Percentiles rank a stretch among this genome's conserved stretches.
These are phyloP conservation scores for Machaerirhynchus nigripectus DNA, from an alignment of 2,113 vertebrate genomes.

Conservation along the genomic window DNA sequence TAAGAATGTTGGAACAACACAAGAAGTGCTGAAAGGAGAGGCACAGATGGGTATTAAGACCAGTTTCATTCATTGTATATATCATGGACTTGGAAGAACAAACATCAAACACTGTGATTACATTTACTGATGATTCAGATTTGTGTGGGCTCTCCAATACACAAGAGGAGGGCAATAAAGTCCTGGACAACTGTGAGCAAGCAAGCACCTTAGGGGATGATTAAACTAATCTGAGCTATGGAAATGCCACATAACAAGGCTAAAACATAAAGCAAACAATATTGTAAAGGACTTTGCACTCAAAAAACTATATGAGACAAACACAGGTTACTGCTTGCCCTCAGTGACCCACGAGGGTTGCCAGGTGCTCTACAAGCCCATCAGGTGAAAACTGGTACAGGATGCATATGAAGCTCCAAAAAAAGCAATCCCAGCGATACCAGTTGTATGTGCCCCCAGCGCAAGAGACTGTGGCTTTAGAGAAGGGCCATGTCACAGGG, in stretches of 20 bases:
- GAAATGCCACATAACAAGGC: constrained; percentile 8
- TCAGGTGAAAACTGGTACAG: neutral
- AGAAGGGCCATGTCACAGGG: fast-evolving
- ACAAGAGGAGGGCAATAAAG: constrained; percentile 12
- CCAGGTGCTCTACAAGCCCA: neutral
- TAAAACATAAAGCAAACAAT: constrained; percentile 10
- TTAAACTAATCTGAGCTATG: constrained; percentile 50
- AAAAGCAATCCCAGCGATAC: neutral
- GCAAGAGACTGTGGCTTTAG: neutral
- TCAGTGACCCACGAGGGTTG: neutral
- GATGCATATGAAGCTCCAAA: fast-evolving
- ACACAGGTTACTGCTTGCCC: neutral
- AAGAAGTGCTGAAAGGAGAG: neutral
- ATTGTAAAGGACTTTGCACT: neutral
- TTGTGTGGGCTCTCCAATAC: constrained; percentile 1
- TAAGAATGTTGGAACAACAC: neutral
- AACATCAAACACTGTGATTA: neutral
- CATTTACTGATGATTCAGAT: constrained; percentile 50
- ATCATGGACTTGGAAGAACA: neutral
- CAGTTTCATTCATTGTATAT: neutral
- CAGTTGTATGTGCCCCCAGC: neutral
- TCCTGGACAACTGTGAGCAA: constrained; percentile 21
- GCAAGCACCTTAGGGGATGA: constrained; percentile 15
- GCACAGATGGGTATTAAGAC: neutral
- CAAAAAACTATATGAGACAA: neutral